Evolutionary conservation across 2,113 vertebrate species (phyloP).

Genomic region (Chelonoidis abingdonii): DNA sequence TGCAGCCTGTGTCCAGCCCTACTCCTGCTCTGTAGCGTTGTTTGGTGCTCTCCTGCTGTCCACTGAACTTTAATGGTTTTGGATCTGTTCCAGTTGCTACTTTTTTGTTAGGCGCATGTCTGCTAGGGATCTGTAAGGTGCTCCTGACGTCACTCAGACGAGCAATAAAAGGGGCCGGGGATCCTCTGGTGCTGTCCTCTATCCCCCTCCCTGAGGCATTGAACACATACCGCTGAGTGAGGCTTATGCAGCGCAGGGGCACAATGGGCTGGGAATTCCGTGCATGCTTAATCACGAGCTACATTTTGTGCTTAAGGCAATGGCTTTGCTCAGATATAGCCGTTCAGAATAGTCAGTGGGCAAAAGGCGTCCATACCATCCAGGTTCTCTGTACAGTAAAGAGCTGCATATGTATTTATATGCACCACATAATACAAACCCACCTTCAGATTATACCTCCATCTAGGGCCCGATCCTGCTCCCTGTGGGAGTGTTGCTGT

Average conservation of each 20-base stretch:
- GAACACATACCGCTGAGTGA: background rate
- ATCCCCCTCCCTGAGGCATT: too few species aligned
- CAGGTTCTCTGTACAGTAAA: background rate
- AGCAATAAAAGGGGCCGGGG: too few species aligned
- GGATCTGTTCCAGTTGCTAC: background rate
- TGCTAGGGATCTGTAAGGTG: background rate
- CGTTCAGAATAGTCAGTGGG: background rate
- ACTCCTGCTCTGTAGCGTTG: background rate
- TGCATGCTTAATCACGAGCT: background rate
- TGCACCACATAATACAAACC: background rate
- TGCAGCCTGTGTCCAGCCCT: background rate
- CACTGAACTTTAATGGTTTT: background rate
- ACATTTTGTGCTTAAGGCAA: background rate
- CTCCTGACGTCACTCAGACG: background rate
- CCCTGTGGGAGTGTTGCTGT: background rate
- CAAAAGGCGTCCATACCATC: background rate
- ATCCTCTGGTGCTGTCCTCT: background rate
- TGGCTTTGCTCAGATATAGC: background rate
- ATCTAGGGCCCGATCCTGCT: background rate
- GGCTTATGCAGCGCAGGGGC: background rate
- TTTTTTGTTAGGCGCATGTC: background rate
- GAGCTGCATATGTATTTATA: background rate
- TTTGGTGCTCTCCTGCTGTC: background rate
- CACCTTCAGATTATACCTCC: background rate
- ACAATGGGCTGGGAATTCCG: background rate